Evolutionary conservation across 64 coral and sea anemone genomes (phyloP).

Genomic region (Exaiptasia diaphana): DNA sequence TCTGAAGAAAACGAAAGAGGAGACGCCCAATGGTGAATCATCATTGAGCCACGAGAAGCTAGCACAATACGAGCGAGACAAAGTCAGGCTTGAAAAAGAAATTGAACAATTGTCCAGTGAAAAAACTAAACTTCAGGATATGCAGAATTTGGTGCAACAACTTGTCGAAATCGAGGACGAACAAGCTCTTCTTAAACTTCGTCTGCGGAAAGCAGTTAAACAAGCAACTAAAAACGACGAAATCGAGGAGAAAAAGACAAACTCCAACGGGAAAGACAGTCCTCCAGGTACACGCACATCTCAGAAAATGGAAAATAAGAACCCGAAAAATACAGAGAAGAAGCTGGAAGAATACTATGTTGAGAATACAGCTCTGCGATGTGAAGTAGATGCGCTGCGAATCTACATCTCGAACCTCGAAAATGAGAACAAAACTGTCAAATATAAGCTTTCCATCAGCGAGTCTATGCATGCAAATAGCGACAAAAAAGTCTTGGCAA

Average conservation of each 20-base stretch:
- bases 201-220: conserved; percentile 18
- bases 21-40: background rate
- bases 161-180: conserved; percentile 64
- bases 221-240: background rate
- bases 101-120: conserved; percentile 49
- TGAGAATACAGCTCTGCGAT: conserved; percentile 37
- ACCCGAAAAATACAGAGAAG: background rate
- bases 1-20: background rate
- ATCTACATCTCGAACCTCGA: conserved; percentile 65
- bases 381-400: conserved; percentile 55
- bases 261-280: background rate
- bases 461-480: conserved; percentile 34
- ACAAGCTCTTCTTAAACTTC: conserved; percentile 38
- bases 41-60: conserved; percentile 19
- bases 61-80: conserved; percentile 59
- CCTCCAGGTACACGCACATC: background rate
- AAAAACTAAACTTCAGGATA: conserved; percentile 64
- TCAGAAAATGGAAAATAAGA: background rate
- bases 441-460: conserved; percentile 71
- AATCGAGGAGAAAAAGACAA: background rate
- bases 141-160: conserved; percentile 53
- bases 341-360: conserved; percentile 45
- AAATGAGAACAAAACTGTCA: conserved; percentile 59
- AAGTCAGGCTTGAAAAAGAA: conserved; percentile 56
- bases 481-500: conserved; percentile 58